Conservation (phyloP, 2,797 vertebrate species). For the Hypotaenidia okinawae region DNA sequence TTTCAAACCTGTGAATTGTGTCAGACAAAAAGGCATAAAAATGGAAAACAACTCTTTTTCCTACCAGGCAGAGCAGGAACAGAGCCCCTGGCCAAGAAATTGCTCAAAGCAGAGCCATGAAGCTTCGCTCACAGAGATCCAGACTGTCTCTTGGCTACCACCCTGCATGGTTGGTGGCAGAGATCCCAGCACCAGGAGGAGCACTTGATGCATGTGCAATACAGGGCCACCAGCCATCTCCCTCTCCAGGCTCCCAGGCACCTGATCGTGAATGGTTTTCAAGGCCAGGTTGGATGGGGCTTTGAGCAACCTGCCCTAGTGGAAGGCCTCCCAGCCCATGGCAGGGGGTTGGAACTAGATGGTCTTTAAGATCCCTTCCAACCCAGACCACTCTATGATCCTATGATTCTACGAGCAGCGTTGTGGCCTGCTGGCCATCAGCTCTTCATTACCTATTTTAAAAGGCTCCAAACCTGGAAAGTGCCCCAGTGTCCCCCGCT, state of each 20-base stretch:
- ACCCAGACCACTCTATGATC: no score
- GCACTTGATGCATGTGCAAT: rapidly evolving
- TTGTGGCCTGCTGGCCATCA: background rate
- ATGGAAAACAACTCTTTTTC: background rate
- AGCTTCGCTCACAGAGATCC: background rate
- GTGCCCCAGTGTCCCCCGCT: rapidly evolving
- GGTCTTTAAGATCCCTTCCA: no score
- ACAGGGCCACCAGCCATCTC: background rate
- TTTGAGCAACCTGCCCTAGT: no score
- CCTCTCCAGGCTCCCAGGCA: background rate
- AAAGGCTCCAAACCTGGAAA: background rate
- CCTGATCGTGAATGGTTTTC: rapidly evolving
- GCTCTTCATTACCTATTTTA: background rate
- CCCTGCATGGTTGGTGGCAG: rapidly evolving
- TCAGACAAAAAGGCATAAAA: background rate
- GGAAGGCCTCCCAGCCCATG: no score
- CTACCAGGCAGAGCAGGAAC: background rate
- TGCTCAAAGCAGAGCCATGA: background rate
- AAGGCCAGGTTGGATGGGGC: no score
- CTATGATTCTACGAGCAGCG: no score
- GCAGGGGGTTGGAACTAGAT: no score
- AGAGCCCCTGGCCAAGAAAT: background rate
- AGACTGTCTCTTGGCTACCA: background rate
- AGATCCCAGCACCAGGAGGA: background rate
- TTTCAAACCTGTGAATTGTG: background rate